Conservation (phyloP, 1,140 invertebrate species). For the Meloidogyne hapla region DNA sequence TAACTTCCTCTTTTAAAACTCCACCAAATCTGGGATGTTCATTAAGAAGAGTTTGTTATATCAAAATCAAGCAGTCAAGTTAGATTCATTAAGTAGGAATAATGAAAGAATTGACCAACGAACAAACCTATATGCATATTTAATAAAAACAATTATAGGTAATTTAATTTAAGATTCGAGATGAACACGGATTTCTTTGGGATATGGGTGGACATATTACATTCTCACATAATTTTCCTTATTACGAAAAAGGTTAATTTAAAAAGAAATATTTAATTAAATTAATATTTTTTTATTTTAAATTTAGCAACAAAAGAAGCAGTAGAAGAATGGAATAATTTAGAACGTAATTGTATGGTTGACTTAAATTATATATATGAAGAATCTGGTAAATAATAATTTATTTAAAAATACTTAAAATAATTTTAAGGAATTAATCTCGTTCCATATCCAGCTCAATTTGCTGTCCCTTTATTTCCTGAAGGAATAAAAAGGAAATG, state of each 20-base stretch:
- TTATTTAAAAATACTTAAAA: not conserved
- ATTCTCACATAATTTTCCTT: slow-evolving; percentile 62
- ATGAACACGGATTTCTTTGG: slow-evolving; percentile 64
- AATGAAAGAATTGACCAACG: too few relatives aligned
- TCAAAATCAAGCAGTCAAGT: too few relatives aligned
- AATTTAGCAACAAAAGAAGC: slow-evolving; percentile 59
- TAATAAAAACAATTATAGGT: too few relatives aligned
- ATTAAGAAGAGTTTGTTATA: too few relatives aligned
- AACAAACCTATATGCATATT: too few relatives aligned
- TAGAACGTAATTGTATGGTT: slow-evolving; percentile 62
- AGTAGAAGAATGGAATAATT: slow-evolving; percentile 61
- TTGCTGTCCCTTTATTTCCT: slow-evolving; percentile 63
- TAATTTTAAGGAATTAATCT: slow-evolving; percentile 48
- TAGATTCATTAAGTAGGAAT: too few relatives aligned
- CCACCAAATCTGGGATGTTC: too few relatives aligned
- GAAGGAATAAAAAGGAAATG: slow-evolving; percentile 58
- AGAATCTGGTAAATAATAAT: slow-evolving; percentile 34
- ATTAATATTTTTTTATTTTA: not conserved
- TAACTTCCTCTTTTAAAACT: too few relatives aligned
- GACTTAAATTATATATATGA: slow-evolving; percentile 63
- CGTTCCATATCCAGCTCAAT: slow-evolving; percentile 63
- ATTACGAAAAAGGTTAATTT: slow-evolving; percentile 56
- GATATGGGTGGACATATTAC: slow-evolving; percentile 64
- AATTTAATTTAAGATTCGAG: slow-evolving; percentile 37
- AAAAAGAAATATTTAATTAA: not conserved